phyloP scores from a whole-genome alignment of 2,113 vertebrate species.

The Notothenia coriiceps region DNA sequence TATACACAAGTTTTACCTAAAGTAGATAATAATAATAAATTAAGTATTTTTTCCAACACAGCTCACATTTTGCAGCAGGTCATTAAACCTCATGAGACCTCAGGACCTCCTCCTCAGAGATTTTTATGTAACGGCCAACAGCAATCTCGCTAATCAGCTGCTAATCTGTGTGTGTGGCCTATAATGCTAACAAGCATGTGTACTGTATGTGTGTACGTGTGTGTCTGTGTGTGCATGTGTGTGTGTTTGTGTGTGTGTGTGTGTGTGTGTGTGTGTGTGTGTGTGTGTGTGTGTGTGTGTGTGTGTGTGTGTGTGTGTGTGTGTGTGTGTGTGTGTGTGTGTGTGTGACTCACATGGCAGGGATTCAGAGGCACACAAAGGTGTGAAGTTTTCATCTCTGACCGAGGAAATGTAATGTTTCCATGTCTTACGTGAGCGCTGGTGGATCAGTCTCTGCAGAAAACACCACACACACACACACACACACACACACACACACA shows the following conservation, averaged over 20 bases:
- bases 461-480: not conserved
- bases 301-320: too few species aligned
- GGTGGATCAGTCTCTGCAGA: slow-evolving; percentile 13
- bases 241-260: not conserved
- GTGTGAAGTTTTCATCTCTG: slow-evolving; percentile 44
- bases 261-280: not conserved
- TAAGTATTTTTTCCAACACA: too few species aligned
- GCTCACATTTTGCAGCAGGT: too few species aligned
- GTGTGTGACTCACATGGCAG: slow-evolving; percentile 68
- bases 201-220: not conserved
- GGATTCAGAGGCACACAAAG: slow-evolving; percentile 49
- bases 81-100: slow-evolving; percentile 4
- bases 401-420: not conserved
- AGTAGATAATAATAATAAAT: too few species aligned
- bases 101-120: slow-evolving; percentile 20
- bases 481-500: too few species aligned
- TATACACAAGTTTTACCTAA: too few species aligned
- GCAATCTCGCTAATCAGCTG: slow-evolving; percentile 20
- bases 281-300: too few species aligned
- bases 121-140: slow-evolving; percentile 2
- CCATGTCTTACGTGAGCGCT: slow-evolving; percentile 25
- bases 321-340: not conserved
- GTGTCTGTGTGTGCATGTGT: not conserved
- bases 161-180: slow-evolving; percentile 59
- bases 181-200: slow-evolving; percentile 27